Evolutionary conservation across 2,888 invertebrate species (phyloP), one percentile per base, ranked within the genome.

Genomic region (Myathropa florea): DNA sequence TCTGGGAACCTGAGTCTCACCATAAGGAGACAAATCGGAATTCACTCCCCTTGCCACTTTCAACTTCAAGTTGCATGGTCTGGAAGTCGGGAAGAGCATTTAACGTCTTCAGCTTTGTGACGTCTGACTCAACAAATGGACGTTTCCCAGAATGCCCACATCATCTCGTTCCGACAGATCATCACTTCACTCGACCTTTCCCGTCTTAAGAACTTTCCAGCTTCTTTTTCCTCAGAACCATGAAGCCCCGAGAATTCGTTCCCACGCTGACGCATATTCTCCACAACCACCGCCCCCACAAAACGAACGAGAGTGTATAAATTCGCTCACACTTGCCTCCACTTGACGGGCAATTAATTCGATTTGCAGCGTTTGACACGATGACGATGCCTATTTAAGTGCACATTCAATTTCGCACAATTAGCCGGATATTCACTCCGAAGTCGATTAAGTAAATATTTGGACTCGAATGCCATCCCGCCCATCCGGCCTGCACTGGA

Each of bases 281-380:
- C n/a, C n/a, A n/a, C n/a, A n/a, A n/a, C n/a, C n/a, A n/a, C n/a
- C 33, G 7, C 33, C 2, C 33, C 2, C 9, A n/a, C n/a, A n/a
- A 33, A 33, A 9, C 18, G 46, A 33, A 7, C 28, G 14, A 39
- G 3, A 33, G 12, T 60, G 36, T 18, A 21, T 39, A 46, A 67
- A 68, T 30, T 28, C 10, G 68, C 83, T 73, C 73, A 75, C 83
- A 75, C 83, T 64, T 68, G 63, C 79, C 70, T 75, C 64, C 64
- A 78, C 53, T 83, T 79, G 70, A 79, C 68, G 59, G 79, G 79
- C 64, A 79, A 83, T 83, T 83, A 73, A 73, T 83, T 70, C 26
- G 26, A 55, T 78, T 83, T 67, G 61, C 30, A 28, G n/a, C 82
- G 12, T 46, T 46, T 36, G 70, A 65, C 64, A 77, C 64, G 59